phyloP scores from a whole-genome alignment of 2,113 vertebrate species.

The Bos javanicus region DNA sequence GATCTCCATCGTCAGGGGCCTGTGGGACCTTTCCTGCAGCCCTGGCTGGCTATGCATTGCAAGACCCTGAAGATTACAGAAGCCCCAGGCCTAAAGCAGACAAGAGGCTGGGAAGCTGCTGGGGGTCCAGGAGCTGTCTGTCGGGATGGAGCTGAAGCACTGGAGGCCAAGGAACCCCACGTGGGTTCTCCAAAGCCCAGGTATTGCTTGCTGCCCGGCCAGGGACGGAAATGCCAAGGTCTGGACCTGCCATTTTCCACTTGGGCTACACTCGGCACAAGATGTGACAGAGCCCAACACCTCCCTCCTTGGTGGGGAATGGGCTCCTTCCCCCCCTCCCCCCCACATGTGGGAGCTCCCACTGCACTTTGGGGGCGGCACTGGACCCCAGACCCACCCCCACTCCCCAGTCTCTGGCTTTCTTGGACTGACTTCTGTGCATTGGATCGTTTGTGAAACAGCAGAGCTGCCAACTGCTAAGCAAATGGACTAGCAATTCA shows the following conservation, averaged over 20 bases:
- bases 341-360: neutral
- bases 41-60: neutral
- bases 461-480: neutral
- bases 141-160: neutral
- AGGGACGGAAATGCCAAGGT: neutral
- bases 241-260: neutral
- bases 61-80: neutral
- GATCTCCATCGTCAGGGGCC: neutral
- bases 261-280: neutral
- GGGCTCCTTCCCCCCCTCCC: fast-evolving
- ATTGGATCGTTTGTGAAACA: neutral
- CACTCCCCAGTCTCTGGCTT: conserved; percentile 3
- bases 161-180: too few species aligned
- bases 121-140: neutral
- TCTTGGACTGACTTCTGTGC: neutral
- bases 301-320: neutral
- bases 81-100: neutral
- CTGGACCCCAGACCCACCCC: neutral
- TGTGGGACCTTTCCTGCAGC: too few species aligned
- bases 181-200: neutral
- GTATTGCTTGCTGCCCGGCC: neutral
- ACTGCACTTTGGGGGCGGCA: neutral
- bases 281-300: neutral
- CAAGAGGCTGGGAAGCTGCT: neutral
- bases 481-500: neutral